Evolutionary conservation across 2,888 invertebrate species (phyloP), one percentile per base, ranked within the genome.

Genomic region (Pseudoips prasinana): DNA sequence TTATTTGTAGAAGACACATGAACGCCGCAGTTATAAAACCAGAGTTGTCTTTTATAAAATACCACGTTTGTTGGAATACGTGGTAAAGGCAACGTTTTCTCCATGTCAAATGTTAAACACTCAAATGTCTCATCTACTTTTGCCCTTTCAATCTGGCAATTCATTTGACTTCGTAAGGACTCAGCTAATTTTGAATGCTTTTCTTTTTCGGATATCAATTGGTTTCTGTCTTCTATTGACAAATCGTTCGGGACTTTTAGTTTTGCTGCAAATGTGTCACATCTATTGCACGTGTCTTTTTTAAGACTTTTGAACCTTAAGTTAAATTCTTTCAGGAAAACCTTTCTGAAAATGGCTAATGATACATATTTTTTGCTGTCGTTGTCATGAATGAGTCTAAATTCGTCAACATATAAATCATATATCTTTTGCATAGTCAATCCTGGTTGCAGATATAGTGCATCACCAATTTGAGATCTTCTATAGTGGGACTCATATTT

Each of bases 51-150:
- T 29, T 39, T 39, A 10, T 39, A 39, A 23, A 39, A 34, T 11
- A 29, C 29, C 4, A 39, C 9, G 29, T 34, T 39, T 7, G 29
- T 39, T 14, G 34, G 39, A 20, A 39, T 39, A 11, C 33, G 11
- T 10, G 30, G 34, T 30, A 35, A 24, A 18, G 27, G 34, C 18
- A 39, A 25, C 8, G 35, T 39, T 29, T 39, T 35, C 25, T 35
- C 39, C 23, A 35, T 20, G 18, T 35, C 35, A 22, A 23, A 35
- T 23, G 34, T 35, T 19, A 35, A 10, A 26, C 35, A 39, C 22
- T 39, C 30, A 30, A 35, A 25, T 20, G 6, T 19, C 0, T 29
- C 19, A 27, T 31, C 27, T 24, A 18, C 29, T 40, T 40, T 35
- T 19, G 35, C 35, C 19, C 20, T 22, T 31, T 27, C 23, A 25